phyloP scores from a whole-genome alignment of 2,888 invertebrate genomes.

The Formica aserva region DNA sequence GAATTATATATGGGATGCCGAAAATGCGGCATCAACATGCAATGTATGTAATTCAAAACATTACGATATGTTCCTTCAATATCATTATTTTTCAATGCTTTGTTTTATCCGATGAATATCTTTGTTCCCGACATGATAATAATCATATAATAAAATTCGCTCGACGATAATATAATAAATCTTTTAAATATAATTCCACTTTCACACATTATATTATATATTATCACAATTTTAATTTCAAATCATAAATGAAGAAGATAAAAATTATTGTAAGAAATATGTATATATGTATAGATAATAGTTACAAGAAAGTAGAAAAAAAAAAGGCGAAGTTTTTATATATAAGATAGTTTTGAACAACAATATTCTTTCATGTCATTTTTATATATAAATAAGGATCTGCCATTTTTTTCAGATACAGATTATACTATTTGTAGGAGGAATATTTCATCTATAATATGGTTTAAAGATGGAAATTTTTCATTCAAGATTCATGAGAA shows the following conservation, averaged over 20 bases:
- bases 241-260: not conserved
- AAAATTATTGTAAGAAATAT: not conserved
- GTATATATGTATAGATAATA: not conserved
- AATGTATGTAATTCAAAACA: constrained; percentile 1
- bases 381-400: not conserved
- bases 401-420: not conserved
- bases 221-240: constrained; percentile 1
- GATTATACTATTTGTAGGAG: not conserved
- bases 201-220: not conserved
- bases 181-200: not conserved
- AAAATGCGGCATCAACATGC: constrained; percentile 19
- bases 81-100: not conserved
- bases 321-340: not conserved
- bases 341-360: not conserved
- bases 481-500: not conserved
- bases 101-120: not conserved
- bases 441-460: not conserved
- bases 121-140: not conserved
- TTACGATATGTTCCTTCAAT: not conserved
- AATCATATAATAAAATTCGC: not conserved
- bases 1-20: not conserved
- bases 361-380: not conserved
- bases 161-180: not conserved
- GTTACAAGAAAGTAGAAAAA: not conserved
- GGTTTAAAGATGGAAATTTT: not conserved